Percentiles rank a stretch among this genome's conserved stretches.
phyloP scores from a whole-genome alignment of 2,888 invertebrate species.

The Cephonodes hylas region DNA sequence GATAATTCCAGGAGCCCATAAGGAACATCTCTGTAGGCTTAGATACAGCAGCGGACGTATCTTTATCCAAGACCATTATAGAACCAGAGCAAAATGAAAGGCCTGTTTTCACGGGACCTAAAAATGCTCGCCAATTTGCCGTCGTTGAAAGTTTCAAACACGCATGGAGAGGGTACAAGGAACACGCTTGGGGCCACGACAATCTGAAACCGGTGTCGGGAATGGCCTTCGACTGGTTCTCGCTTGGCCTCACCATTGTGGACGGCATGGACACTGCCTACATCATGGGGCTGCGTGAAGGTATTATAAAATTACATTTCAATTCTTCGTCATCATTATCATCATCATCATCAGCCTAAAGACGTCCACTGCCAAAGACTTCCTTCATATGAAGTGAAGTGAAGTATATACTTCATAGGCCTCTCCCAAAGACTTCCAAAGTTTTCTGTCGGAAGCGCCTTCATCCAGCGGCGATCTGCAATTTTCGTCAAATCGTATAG shows the following conservation, averaged over 20 bases:
- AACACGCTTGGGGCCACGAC: conserved; percentile 98
- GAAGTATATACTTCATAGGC: too few relatives aligned
- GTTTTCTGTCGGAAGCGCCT: too few relatives aligned
- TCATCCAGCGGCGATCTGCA: too few relatives aligned
- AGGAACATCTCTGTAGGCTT: conserved; percentile 64
- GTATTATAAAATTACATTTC: conserved; percentile 30
- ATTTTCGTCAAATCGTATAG: too few relatives aligned
- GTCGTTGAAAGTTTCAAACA: conserved; percentile 95
- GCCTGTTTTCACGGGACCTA: conserved; percentile 80
- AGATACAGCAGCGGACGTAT: conserved; percentile 38
- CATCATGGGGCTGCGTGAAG: conserved; percentile 96
- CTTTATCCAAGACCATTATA: conserved; percentile 37
- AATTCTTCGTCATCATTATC: too few relatives aligned
- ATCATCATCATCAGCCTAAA: too few relatives aligned
- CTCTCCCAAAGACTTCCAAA: too few relatives aligned
- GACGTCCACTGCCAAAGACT: too few relatives aligned
- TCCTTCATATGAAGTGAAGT: too few relatives aligned
- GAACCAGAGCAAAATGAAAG: conserved; percentile 47
- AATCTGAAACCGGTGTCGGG: conserved; percentile 95
- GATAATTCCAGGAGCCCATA: conserved; percentile 52
- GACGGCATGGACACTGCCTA: conserved; percentile 97
- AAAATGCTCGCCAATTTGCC: conserved; percentile 90
- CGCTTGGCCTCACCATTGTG: conserved; percentile 96
- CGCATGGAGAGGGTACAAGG: conserved; percentile 96
- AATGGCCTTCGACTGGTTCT: conserved; percentile 95